phyloP scores from a whole-genome alignment of 2,797 vertebrate species.

The Alca torda region DNA sequence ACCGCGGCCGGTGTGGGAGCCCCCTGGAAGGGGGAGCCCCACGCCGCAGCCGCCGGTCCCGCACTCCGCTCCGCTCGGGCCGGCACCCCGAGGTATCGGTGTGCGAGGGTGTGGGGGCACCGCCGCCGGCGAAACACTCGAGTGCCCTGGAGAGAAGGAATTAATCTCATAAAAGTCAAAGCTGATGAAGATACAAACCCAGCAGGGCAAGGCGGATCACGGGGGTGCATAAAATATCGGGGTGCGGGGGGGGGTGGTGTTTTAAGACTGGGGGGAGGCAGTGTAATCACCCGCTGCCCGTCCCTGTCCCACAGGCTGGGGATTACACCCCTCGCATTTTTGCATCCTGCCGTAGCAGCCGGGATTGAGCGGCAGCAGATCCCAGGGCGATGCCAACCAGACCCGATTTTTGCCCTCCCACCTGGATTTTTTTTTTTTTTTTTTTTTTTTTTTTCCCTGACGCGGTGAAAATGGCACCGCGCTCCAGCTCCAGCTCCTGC shows the following conservation, averaged over 20 bases:
- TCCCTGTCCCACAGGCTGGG: neutral
- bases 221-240: neutral
- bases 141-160: neutral
- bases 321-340: neutral
- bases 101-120: neutral
- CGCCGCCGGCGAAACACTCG: neutral
- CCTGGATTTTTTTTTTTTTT: neutral
- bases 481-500: conserved; percentile 9
- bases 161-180: neutral
- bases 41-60: neutral
- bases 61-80: neutral
- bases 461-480: conserved; percentile 40
- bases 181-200: neutral
- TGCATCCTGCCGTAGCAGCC: neutral
- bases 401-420: neutral
- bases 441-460: neutral
- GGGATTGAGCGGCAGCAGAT: neutral
- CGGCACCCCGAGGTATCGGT: too few relatives aligned
- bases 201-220: neutral
- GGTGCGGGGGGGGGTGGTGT: too few relatives aligned
- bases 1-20: neutral
- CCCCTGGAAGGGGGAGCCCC: neutral
- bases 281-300: neutral
- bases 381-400: neutral
- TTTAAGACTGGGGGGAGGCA: neutral